Percentiles rank a stretch among this genome's conserved stretches.
These are phyloP conservation scores for Sebastes goodei DNA, from an alignment of 2,797 vertebrate genomes.

Conservation along the genomic window DNA sequence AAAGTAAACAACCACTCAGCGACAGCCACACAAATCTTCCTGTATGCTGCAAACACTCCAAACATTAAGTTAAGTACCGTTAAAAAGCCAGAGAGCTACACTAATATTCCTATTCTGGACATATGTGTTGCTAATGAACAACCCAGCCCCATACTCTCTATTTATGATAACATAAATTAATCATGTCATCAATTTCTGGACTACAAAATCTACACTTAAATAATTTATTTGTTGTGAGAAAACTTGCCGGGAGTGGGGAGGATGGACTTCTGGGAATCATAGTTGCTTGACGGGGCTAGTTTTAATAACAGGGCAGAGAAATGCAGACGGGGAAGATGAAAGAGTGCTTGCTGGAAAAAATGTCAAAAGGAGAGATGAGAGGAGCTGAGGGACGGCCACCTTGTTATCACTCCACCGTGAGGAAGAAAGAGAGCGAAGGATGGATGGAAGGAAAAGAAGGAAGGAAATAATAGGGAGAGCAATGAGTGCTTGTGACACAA, in stretches of 20 bases:
- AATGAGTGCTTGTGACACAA: constrained; percentile 38
- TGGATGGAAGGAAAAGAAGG: background rate
- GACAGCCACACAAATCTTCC: too few species aligned
- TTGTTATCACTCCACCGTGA: constrained; percentile 47
- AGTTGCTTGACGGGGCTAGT: constrained; percentile 45
- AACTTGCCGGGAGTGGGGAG: constrained; percentile 35
- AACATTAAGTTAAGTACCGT: background rate
- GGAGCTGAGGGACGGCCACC: constrained; percentile 40
- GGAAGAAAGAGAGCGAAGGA: background rate
- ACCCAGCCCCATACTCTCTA: constrained; percentile 21
- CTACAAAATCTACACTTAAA: constrained; percentile 67
- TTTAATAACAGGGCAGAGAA: constrained; percentile 55
- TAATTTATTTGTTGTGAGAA: constrained; percentile 70
- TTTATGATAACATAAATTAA: constrained; percentile 62
- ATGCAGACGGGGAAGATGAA: constrained; percentile 59
- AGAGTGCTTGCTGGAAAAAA: constrained; percentile 48
- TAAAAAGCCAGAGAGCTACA: constrained; percentile 8
- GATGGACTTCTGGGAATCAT: constrained; percentile 55
- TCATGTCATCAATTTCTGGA: constrained; percentile 61
- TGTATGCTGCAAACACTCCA: background rate
- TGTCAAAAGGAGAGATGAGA: constrained; percentile 51
- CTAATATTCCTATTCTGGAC: constrained; percentile 33
- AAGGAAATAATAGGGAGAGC: constrained; percentile 22
- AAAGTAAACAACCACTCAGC: background rate
- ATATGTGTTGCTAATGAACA: constrained; percentile 29